phyloP scores from a whole-genome alignment of 2,797 vertebrate species.

The Syngnathus rostellatus region DNA sequence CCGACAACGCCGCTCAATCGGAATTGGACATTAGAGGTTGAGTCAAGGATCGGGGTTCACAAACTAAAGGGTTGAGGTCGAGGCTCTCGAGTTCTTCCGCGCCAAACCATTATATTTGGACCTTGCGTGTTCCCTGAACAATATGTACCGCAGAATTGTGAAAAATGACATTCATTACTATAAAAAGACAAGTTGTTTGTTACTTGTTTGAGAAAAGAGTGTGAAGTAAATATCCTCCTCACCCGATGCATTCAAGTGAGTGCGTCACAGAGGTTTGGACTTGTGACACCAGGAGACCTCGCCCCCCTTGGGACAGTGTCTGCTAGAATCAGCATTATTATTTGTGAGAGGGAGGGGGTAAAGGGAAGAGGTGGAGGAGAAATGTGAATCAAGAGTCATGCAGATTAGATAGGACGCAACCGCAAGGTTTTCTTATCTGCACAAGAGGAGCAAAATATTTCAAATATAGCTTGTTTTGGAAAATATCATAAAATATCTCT shows the following conservation, averaged over 20 bases:
- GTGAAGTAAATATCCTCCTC: no score
- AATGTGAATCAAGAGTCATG: constrained; percentile 16
- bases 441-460: not conserved
- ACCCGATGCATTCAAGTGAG: constrained; percentile 26
- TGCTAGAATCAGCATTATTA: constrained; percentile 44
- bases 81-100: not conserved
- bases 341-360: constrained; percentile 21
- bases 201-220: no score
- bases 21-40: not conserved
- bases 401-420: constrained; percentile 14
- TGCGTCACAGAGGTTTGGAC: constrained; percentile 45
- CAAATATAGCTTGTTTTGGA: not conserved
- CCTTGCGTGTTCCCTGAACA: not conserved
- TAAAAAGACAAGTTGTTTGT: no score
- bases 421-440: not conserved
- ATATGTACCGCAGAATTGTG: no score
- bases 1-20: constrained; percentile 16
- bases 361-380: constrained; percentile 14
- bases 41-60: not conserved
- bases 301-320: constrained; percentile 46
- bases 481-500: constrained; percentile 15
- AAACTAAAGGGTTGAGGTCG: not conserved
- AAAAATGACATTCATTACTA: no score
- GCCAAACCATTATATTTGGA: not conserved
- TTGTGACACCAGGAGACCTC: constrained; percentile 51